These are phyloP conservation scores for Ondatra zibethicus DNA, from an alignment of 2,113 vertebrate genomes.

Conservation along the genomic window DNA sequence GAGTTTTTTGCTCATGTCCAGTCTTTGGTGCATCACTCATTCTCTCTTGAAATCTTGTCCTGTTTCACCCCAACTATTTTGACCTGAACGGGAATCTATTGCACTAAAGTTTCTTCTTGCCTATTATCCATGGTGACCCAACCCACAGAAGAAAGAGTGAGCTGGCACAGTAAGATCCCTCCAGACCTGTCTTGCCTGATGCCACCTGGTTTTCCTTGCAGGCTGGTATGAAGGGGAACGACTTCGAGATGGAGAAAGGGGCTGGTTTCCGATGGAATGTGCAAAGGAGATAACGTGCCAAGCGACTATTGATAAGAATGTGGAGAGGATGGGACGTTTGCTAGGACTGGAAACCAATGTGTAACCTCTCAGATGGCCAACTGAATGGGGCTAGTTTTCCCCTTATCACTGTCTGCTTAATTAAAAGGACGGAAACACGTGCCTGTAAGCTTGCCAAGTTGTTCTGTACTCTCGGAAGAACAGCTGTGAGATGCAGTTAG, in stretches of 20 bases:
- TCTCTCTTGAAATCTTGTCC: background rate
- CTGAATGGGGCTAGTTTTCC: background rate
- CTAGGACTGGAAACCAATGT: slow-evolving; percentile 97
- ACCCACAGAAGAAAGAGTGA: background rate
- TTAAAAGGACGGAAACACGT: background rate
- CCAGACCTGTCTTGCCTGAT: background rate
- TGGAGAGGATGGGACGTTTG: slow-evolving; percentile 97
- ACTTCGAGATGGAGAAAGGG: slow-evolving; percentile 93
- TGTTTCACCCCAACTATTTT: background rate
- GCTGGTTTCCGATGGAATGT: slow-evolving; percentile 96
- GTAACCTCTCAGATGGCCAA: slow-evolving; percentile 68
- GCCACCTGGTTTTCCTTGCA: slow-evolving; percentile 69
- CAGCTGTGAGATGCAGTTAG: background rate
- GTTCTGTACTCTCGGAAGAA: background rate
- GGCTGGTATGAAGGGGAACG: slow-evolving; percentile 97
- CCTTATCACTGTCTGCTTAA: background rate
- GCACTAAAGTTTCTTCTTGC: background rate
- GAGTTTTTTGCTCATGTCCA: background rate
- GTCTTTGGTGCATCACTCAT: background rate
- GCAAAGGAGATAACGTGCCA: slow-evolving; percentile 94
- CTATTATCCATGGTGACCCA: background rate
- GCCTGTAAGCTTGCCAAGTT: background rate
- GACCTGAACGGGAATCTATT: too few relatives aligned
- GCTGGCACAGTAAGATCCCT: background rate
- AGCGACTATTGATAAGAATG: slow-evolving; percentile 94